Evolutionary conservation across 2,888 invertebrate species (phyloP).

Genomic region (Drepana falcataria): DNA sequence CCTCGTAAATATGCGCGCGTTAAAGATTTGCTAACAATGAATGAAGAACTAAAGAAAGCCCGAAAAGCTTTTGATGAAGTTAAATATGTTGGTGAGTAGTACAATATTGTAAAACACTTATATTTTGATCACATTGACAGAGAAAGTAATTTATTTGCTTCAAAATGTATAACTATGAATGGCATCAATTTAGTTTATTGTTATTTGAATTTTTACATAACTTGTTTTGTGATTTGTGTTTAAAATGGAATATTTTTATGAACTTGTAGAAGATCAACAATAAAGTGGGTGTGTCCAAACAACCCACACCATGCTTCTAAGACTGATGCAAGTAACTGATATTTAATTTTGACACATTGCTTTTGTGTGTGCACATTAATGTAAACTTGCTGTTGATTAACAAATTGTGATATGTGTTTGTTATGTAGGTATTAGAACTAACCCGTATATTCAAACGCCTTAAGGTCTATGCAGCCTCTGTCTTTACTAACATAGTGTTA

Average conservation of each 20-base stretch:
- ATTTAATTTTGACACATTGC: slow-evolving; percentile 53
- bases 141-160: background rate
- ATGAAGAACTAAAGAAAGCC: slow-evolving; percentile 98
- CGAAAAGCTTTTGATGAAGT: slow-evolving; percentile 99
- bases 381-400: slow-evolving; percentile 1
- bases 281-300: slow-evolving; percentile 59
- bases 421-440: background rate
- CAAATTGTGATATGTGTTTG: background rate
- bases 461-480: too few relatives aligned
- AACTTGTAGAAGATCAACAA: slow-evolving; percentile 75
- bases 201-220: background rate
- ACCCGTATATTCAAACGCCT: background rate
- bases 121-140: background rate
- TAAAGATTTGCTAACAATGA: slow-evolving; percentile 97
- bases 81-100: slow-evolving; percentile 91
- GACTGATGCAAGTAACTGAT: slow-evolving; percentile 73
- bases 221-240: slow-evolving; percentile 3
- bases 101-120: background rate
- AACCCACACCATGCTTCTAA: slow-evolving; percentile 62
- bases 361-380: slow-evolving; percentile 53
- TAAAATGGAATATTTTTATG: slow-evolving; percentile 38
- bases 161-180: too few relatives aligned
- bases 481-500: too few relatives aligned
- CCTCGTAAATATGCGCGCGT: slow-evolving; percentile 97
- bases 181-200: background rate